Conservation (phyloP, 2,113 vertebrate species). For the Callipepla californica region DNA sequence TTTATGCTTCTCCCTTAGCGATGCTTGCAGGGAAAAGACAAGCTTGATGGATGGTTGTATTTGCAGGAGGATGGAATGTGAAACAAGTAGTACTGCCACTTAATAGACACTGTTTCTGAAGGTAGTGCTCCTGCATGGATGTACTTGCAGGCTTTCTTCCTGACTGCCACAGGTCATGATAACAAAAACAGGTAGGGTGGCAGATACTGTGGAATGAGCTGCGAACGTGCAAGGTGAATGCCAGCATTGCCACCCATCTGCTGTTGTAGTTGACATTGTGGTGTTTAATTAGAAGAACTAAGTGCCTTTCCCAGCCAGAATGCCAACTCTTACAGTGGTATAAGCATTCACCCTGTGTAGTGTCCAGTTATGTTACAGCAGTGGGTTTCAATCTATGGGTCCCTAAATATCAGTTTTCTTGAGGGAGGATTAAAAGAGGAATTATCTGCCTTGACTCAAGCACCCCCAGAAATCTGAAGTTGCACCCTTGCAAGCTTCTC, state of each 20-base stretch:
- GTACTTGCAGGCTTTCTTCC: not conserved
- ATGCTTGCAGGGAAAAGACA: not conserved
- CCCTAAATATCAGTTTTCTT: not conserved
- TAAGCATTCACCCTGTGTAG: fast-evolving
- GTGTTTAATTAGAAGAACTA: not conserved
- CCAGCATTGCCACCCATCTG: not conserved
- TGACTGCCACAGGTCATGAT: fast-evolving
- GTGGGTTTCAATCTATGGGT: not conserved
- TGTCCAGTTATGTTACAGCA: not conserved
- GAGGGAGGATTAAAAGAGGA: not conserved
- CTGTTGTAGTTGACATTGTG: fast-evolving
- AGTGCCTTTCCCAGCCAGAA: fast-evolving
- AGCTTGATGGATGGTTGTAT: not conserved
- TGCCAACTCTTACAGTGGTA: not conserved
- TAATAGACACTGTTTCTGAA: not conserved
- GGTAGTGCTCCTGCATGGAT: not conserved
- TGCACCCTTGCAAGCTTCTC: not conserved
- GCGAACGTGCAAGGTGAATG: not conserved
- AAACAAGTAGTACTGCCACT: not conserved
- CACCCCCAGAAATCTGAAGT: not conserved
- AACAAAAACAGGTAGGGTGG: not conserved
- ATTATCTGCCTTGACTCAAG: not conserved
- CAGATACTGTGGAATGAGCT: not conserved
- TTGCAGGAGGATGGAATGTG: not conserved
- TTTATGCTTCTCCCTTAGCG: not conserved